Evolutionary conservation across 2,888 invertebrate species (phyloP).

Genomic region (Conchocele bisecta): DNA sequence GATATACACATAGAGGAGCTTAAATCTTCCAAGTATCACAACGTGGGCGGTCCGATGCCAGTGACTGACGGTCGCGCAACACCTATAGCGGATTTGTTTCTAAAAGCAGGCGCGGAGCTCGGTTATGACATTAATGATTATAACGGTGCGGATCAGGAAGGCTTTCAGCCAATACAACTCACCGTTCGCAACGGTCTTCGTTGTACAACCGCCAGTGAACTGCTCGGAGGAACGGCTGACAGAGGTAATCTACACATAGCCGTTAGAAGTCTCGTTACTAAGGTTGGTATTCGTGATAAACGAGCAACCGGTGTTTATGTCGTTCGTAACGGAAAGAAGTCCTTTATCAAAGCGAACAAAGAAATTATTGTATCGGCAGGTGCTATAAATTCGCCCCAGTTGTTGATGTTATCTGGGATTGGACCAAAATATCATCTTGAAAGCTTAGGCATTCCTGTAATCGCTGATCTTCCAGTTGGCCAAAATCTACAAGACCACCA

Average conservation of each 20-base stretch:
- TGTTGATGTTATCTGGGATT: slow-evolving; percentile 17
- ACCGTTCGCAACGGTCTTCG: slow-evolving; percentile 64
- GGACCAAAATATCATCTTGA: slow-evolving; percentile 18
- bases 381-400: slow-evolving; percentile 19
- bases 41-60: slow-evolving; percentile 69
- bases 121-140: slow-evolving; percentile 84
- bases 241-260: slow-evolving; percentile 13
- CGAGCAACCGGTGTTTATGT: slow-evolving; percentile 9
- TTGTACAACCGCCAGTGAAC: slow-evolving; percentile 65
- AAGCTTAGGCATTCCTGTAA: slow-evolving; percentile 1
- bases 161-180: slow-evolving; percentile 12
- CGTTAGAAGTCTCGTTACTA: slow-evolving; percentile 14
- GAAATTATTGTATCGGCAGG: slow-evolving; percentile 25
- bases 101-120: slow-evolving; percentile 86
- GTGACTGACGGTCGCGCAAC: slow-evolving; percentile 67
- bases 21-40: slow-evolving; percentile 69
- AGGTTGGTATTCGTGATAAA: slow-evolving; percentile 10
- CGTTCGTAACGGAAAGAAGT: slow-evolving; percentile 9
- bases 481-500: slow-evolving; percentile 21
- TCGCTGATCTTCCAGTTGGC: slow-evolving; percentile 21
- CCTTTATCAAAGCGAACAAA: slow-evolving; percentile 3
- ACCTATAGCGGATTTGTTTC: slow-evolving; percentile 65
- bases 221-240: background rate
- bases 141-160: slow-evolving; percentile 15
- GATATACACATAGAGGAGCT: slow-evolving; percentile 80